Conservation (phyloP, 2,797 vertebrate species). For the Mormyrus proboscirostris region DNA sequence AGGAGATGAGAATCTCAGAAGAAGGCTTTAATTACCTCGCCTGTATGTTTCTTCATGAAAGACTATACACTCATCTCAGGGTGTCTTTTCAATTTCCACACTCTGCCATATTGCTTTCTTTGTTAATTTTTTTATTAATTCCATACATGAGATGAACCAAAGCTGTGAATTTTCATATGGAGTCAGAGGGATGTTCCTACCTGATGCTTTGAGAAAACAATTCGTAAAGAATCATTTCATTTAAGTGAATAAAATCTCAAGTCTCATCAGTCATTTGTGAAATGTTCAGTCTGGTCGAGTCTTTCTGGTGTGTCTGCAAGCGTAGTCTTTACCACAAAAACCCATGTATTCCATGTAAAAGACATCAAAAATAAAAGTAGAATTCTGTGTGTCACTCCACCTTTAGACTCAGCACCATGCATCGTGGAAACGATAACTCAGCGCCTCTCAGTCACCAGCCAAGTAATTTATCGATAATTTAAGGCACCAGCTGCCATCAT, state of each 20-base stretch:
- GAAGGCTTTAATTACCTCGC: background rate
- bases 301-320: background rate
- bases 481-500: background rate
- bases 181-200: background rate
- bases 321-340: background rate
- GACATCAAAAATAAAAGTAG: background rate
- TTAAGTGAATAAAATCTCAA: background rate
- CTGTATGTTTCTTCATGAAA: background rate
- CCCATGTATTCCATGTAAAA: background rate
- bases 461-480: background rate
- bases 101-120: background rate
- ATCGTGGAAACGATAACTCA: background rate
- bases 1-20: conserved; percentile 3
- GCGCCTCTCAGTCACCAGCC: background rate
- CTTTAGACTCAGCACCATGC: background rate
- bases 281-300: background rate
- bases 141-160: background rate
- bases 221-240: conserved; percentile 3
- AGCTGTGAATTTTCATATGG: background rate
- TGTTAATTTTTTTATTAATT: background rate
- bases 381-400: background rate
- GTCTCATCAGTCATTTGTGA: background rate
- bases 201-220: background rate
- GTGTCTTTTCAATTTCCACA: background rate
- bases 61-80: background rate